These are phyloP conservation scores for Luperina nickerlii DNA, from an alignment of 2,888 invertebrate genomes.

Conservation along the genomic window DNA sequence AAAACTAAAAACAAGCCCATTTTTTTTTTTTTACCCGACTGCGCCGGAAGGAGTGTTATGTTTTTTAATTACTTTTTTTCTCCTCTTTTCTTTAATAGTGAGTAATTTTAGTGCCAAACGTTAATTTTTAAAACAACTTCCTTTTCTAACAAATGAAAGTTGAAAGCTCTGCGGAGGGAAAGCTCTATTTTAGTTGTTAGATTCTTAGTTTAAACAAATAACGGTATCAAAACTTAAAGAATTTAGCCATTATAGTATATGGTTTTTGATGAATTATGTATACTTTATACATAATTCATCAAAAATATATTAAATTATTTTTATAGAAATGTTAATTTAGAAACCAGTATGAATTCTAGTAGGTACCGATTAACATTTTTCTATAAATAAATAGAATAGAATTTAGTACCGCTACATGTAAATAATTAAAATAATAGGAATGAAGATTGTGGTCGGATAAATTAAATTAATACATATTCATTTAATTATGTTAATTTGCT, in stretches of 20 bases:
- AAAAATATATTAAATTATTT: background rate
- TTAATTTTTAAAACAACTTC: background rate
- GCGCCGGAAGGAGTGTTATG: too few species aligned
- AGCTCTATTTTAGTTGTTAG: background rate
- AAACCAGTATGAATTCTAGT: slow-evolving; percentile 44
- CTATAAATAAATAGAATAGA: slow-evolving; percentile 47
- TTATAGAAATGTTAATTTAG: slow-evolving; percentile 6
- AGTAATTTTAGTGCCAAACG: slow-evolving; percentile 3
- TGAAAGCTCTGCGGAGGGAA: background rate
- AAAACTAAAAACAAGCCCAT: too few species aligned
- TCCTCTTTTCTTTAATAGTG: background rate
- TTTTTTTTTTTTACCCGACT: too few species aligned
- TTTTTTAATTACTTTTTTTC: too few species aligned
- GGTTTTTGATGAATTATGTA: too few species aligned
- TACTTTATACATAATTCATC: background rate
- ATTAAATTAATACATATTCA: slow-evolving; percentile 4
- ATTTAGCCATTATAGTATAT: background rate
- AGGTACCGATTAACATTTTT: slow-evolving; percentile 30
- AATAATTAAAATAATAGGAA: slow-evolving; percentile 21
- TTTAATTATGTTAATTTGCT: background rate
- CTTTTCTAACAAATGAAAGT: background rate
- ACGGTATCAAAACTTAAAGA: background rate
- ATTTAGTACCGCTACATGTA: slow-evolving; percentile 52
- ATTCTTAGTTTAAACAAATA: background rate
- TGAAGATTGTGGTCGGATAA: background rate